Conservation (phyloP, 2,888 invertebrate genomes). For the Ellobium chinense region DNA sequence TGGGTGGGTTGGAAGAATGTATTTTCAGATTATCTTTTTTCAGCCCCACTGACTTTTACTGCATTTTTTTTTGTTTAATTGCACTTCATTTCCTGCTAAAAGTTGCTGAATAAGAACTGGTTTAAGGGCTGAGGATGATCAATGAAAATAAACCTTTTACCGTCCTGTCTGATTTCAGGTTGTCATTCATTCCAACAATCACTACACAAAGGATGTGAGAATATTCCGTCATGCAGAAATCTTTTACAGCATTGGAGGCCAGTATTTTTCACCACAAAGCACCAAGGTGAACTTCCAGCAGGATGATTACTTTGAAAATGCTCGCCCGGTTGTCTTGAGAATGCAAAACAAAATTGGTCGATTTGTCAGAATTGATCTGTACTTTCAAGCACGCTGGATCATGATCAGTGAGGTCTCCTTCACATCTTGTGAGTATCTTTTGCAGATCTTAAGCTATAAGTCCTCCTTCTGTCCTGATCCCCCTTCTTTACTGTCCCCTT, state of each 20-base stretch:
- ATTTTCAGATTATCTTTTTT: neutral
- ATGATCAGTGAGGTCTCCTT: constrained; percentile 94
- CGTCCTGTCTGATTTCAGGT: constrained; percentile 45
- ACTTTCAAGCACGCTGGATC: constrained; percentile 91
- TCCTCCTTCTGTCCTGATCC: too few relatives aligned
- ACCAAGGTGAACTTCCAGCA: constrained; percentile 84
- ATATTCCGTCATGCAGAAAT: constrained; percentile 90
- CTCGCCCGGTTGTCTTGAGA: constrained; percentile 90
- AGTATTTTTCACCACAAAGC: constrained; percentile 87
- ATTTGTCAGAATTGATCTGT: constrained; percentile 87
- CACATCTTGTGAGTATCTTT: constrained; percentile 86
- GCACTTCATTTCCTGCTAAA: too few relatives aligned
- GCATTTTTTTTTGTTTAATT: neutral
- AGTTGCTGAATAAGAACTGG: too few relatives aligned
- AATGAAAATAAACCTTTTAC: too few relatives aligned
- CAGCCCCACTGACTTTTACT: neutral
- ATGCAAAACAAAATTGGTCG: constrained; percentile 89
- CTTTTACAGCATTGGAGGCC: constrained; percentile 88
- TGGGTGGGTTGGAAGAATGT: neutral
- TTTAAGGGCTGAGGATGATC: too few relatives aligned
- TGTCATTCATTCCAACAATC: constrained; percentile 90
- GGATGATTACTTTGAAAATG: constrained; percentile 88
- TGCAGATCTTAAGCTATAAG: too few relatives aligned
- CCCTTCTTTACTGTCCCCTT: too few relatives aligned
- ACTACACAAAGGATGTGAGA: constrained; percentile 90